Evolutionary conservation across 2,888 invertebrate genomes (phyloP).

Genomic region (Cheiracanthium punctorium): DNA sequence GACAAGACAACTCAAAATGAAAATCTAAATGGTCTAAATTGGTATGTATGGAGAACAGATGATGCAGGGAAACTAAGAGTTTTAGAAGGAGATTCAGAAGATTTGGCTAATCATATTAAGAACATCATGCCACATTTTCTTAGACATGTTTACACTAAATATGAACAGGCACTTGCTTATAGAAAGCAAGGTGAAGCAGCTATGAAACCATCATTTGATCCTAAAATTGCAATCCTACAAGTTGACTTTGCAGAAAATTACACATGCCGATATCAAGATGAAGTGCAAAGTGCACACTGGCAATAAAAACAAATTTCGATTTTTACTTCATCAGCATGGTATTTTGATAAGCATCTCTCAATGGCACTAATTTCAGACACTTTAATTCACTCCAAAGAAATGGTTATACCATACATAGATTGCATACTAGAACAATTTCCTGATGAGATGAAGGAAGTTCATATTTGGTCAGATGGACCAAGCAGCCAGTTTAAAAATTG

Average conservation of each 20-base stretch:
- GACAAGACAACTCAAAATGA: no score
- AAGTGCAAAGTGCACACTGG: no score
- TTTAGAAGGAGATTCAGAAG: background rate
- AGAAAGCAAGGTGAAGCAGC: no score
- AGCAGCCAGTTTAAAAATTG: background rate
- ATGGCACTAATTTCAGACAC: background rate
- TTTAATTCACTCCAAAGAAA: background rate
- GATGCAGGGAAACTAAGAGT: background rate
- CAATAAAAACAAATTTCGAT: no score
- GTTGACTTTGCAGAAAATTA: no score
- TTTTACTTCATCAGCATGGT: no score
- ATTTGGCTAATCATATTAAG: background rate
- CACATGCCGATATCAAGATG: no score
- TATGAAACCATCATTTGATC: no score
- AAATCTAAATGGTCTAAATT: background rate
- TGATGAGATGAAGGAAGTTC: background rate
- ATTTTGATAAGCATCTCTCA: background rate
- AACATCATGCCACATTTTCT: background rate
- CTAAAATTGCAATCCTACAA: no score
- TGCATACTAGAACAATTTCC: background rate
- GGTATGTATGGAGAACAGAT: background rate
- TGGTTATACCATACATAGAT: background rate
- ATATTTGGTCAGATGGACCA: constrained; percentile 22
- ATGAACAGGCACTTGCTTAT: no score
- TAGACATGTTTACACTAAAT: background rate